Conservation (phyloP, 2,113 vertebrate species). For the Podiceps cristatus region DNA sequence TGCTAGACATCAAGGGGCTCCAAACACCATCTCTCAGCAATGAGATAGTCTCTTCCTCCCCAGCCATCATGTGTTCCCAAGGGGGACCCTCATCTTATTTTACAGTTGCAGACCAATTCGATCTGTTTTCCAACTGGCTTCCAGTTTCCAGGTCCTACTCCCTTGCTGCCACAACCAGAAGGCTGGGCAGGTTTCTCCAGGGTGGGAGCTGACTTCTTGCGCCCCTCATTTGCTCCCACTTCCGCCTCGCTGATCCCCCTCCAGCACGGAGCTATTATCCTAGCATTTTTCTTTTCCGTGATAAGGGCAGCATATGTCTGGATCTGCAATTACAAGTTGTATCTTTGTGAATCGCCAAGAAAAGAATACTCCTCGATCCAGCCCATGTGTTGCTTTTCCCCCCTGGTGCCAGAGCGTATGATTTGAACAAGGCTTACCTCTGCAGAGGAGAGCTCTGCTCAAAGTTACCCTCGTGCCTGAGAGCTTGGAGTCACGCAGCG, state of each 20-base stretch:
- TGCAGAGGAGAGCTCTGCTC: slow-evolving; percentile 3
- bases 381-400: neutral
- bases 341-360: slow-evolving; percentile 43
- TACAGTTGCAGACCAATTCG: neutral
- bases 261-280: neutral
- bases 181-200: neutral
- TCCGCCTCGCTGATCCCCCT: neutral
- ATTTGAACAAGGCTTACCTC: neutral
- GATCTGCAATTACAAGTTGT: slow-evolving; percentile 25
- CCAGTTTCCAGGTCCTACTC: neutral
- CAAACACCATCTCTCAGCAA: neutral
- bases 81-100: neutral
- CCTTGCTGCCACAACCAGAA: neutral
- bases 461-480: accelerated
- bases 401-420: neutral
- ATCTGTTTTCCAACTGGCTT: neutral
- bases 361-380: slow-evolving; percentile 26
- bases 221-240: neutral
- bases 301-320: slow-evolving; percentile 50
- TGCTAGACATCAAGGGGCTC: neutral
- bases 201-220: neutral
- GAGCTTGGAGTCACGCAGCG: neutral
- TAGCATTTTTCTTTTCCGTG: neutral
- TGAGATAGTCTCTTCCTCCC: neutral
- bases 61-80: neutral